Evolutionary conservation across 2,888 invertebrate species (phyloP), one percentile per base, ranked within the genome.

Genomic region (Dysmachus trigonus): DNA sequence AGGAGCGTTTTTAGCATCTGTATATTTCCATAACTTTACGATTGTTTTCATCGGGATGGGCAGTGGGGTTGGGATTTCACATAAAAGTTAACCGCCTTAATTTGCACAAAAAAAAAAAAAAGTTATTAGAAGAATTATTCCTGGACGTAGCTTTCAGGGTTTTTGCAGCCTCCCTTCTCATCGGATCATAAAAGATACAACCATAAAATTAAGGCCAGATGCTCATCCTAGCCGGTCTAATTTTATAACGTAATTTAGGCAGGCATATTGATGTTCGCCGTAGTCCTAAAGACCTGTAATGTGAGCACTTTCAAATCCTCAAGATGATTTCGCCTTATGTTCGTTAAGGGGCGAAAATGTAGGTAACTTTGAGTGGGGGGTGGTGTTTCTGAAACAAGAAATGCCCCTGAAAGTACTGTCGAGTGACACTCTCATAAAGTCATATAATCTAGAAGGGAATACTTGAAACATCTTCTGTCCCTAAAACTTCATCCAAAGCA

Each of bases 181-280:
- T 7, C 22, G 27, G 22, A 10, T 22, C 62, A 62, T 62, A 62
- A 62, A 62, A 62, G 22, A 15, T 47, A 47, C 62, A 62, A 22
- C 62, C 10, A 62, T 62, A 62, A 62, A 62, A 62, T 62, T 62
- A 62, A 62, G 62, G 62, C 18, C 38, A 76, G 38, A 38, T 35
- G 33, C 2, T 38, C 10, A 22, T 22, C 33, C 38, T 7, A 15
- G 33, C n/a, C 33, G 38, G 38, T 76, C 35, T 76, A 76, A 76
- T 76, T 76, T 76, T 76, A 76, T 76, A 76, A 76, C 33, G 76
- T 38, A 76, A 76, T 76, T 76, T 76, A 41, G 76, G 10, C 76
- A 7, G 22, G 38, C 7, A 38, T 76, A 76, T 76, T 76, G 76
- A 38, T 76, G 76, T 76, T 22, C 13, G n/a, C 38, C 38, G 33